Conservation (phyloP, 2,888 invertebrate genomes). For the Argyresthia goedartella region DNA sequence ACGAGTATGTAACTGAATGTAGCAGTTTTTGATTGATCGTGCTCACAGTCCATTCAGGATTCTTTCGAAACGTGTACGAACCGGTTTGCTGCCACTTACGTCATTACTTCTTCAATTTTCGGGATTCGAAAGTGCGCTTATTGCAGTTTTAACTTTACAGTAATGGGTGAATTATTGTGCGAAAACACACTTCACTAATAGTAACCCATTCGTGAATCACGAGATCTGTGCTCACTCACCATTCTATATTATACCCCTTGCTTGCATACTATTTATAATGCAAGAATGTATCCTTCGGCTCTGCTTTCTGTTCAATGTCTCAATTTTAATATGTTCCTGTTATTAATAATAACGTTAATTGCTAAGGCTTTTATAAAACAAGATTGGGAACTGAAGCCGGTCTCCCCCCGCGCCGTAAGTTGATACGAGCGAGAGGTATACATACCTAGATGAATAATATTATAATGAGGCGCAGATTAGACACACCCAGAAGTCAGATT, state of each 20-base stretch:
- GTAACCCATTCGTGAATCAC: background rate
- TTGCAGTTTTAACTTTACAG: slow-evolving; percentile 11
- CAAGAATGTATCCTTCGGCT: too few relatives aligned
- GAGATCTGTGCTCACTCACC: background rate
- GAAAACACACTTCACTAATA: slow-evolving; percentile 25
- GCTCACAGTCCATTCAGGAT: slow-evolving; percentile 1
- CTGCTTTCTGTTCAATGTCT: too few relatives aligned
- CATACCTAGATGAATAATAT: too few relatives aligned
- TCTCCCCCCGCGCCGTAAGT: slow-evolving; percentile 14
- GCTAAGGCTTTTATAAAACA: background rate
- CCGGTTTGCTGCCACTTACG: slow-evolving; percentile 17
- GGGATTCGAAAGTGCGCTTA: slow-evolving; percentile 27
- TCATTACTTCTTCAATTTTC: slow-evolving; percentile 28
- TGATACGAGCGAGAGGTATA: slow-evolving; percentile 19
- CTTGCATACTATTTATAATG: too few relatives aligned
- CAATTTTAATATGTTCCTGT: too few relatives aligned
- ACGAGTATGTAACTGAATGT: background rate
- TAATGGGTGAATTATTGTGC: slow-evolving; percentile 24
- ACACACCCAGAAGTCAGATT: slow-evolving; percentile 17
- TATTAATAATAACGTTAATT: background rate
- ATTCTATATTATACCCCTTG: too few relatives aligned
- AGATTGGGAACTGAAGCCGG: background rate
- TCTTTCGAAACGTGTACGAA: background rate
- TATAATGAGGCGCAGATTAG: slow-evolving; percentile 9
- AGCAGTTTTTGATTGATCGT: slow-evolving; percentile 1